Evolutionary conservation across 2,888 invertebrate genomes (phyloP), one percentile per base, ranked within the genome.

Genomic region (Cyaniris semiargus): DNA sequence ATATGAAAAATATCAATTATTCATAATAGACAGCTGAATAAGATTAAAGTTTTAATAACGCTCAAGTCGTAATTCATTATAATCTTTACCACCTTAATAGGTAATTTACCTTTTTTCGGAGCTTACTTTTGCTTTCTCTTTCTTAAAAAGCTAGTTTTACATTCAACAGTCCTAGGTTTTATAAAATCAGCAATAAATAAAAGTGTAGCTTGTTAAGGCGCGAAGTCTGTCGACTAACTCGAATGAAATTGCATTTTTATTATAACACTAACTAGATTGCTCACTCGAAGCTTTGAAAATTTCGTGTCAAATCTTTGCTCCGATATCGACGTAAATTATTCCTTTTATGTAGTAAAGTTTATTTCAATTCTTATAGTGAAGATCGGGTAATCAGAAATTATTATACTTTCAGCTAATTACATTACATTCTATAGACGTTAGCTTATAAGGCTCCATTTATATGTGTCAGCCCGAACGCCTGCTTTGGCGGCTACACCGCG

Each of bases 231-330:
- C 77, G 60, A 60, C 60, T 53, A 76, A 60, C 76, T 78, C 31
- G 23, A 31, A 27, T 66, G 75, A 70, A 76, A 74, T 70, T 78
- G 79, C 77, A 78, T 79, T 78, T 77, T 78, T 78, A 79, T 79
- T 78, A 77, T 77, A 70, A 60, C 75, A 75, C 77, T 78, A 78
- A 78, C 78, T 76, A 76, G 77, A 53, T 78, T 79, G 53, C 66
- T 34, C 72, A 58, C 72, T 76, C 31, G 31, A 78, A 34, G n/a
- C 74, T 75, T 34, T 56, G 48, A 27, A 66, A 60, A 60, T 60
- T 76, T 71, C 7, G 21, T 44, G 5, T 23, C 13, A 38, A 71
- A 71, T 71, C 72, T 13, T 44, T n/a, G 72, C 15, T 23, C 1
- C 23, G 13, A 72, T 72, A 72, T 48, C 48, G 15, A 23, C 48